Evolutionary conservation across 2,113 vertebrate genomes (phyloP).

Genomic region (Callocephalon fimbriatum): DNA sequence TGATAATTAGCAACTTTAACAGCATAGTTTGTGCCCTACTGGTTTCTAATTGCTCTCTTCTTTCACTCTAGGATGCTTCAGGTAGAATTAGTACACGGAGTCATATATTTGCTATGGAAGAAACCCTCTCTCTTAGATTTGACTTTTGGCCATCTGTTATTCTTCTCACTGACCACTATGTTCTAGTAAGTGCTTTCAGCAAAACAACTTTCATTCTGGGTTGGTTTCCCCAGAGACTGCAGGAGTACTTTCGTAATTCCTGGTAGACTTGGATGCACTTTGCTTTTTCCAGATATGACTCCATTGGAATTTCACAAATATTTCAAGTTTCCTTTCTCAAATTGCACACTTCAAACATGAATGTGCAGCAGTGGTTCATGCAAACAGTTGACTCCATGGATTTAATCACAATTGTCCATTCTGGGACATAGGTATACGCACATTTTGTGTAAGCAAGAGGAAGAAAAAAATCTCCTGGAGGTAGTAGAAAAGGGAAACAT

Average conservation of each 20-base stretch:
- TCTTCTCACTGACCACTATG: conserved; percentile 90
- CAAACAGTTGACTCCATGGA: not conserved
- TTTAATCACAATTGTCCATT: not conserved
- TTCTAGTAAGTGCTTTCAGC: conserved; percentile 79
- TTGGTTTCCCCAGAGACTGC: not conserved
- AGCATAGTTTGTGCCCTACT: not conserved
- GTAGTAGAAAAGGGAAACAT: not conserved
- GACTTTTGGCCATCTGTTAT: conserved; percentile 87
- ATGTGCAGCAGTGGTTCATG: not conserved
- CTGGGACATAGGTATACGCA: not conserved
- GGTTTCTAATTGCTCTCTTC: not conserved
- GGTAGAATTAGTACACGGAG: conserved; percentile 77
- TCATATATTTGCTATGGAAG: conserved; percentile 89
- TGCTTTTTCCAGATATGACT: not conserved
- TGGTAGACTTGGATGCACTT: not conserved
- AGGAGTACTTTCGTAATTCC: not conserved
- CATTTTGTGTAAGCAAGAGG: not conserved
- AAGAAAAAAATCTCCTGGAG: not conserved
- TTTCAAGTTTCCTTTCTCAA: not conserved
- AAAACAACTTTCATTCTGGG: not conserved
- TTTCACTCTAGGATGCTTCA: conserved; percentile 83
- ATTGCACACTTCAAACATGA: not conserved
- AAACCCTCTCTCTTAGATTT: conserved; percentile 83
- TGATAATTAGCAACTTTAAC: not conserved
- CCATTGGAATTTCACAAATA: not conserved